Evolutionary conservation across 1,140 invertebrate species (phyloP).

Genomic region (Heliconius eleuchia): DNA sequence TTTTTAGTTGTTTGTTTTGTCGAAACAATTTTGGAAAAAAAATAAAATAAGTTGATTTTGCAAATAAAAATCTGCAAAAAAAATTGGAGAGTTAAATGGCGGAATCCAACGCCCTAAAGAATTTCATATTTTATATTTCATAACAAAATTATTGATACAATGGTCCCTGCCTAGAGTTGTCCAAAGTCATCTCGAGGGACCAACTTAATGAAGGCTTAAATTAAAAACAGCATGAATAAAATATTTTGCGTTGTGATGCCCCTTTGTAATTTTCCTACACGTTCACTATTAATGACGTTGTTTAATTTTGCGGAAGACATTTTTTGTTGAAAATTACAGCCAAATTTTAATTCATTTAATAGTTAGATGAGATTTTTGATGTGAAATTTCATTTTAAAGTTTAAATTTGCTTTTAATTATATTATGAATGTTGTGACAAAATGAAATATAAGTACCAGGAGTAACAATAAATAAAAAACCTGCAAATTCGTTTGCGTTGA

Average conservation of each 20-base stretch:
- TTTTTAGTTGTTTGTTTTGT: constrained; percentile 1
- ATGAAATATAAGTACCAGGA: too few relatives aligned
- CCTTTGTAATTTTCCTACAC: constrained; percentile 26
- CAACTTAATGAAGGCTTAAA: constrained; percentile 33
- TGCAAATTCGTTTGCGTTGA: too few relatives aligned
- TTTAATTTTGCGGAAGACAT: constrained; percentile 8
- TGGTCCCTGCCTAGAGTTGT: constrained; percentile 5
- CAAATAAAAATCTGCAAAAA: not conserved
- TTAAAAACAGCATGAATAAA: constrained; percentile 33
- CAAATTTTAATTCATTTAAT: not conserved
- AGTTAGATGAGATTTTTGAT: constrained; percentile 4
- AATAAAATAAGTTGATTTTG: not conserved
- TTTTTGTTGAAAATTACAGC: not conserved
- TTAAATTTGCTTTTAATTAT: not conserved
- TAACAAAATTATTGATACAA: not conserved
- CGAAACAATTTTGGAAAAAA: not conserved
- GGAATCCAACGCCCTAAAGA: too few relatives aligned
- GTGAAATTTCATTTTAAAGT: not conserved
- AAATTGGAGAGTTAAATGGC: not conserved
- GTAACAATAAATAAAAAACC: too few relatives aligned
- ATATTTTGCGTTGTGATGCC: constrained; percentile 25
- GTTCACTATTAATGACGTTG: constrained; percentile 16
- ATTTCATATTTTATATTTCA: too few relatives aligned
- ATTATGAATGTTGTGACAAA: too few relatives aligned
- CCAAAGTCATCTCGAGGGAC: constrained; percentile 26